Percentiles rank a stretch among this genome's conserved stretches.
phyloP scores from a whole-genome alignment of 1,140 invertebrate species.

The Dendroctonus ponderosae region DNA sequence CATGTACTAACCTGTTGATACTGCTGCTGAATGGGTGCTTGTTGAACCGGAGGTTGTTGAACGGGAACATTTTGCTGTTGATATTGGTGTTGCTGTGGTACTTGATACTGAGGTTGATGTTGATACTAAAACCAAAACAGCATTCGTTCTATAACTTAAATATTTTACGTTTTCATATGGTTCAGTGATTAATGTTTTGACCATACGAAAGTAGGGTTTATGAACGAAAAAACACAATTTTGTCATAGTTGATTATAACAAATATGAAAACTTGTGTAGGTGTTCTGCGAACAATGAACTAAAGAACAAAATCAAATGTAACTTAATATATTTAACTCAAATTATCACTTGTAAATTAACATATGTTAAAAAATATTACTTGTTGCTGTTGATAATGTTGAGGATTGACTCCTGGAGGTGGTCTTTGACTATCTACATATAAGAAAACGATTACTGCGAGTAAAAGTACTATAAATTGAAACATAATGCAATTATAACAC shows the following conservation, averaged over 20 bases:
- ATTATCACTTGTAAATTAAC: background rate
- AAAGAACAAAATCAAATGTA: background rate
- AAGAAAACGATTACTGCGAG: constrained; percentile 3
- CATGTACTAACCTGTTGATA: constrained; percentile 35
- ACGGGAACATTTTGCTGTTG: constrained; percentile 43
- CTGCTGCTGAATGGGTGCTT: constrained; percentile 43
- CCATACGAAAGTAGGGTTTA: too few species aligned
- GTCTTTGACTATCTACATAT: constrained; percentile 50
- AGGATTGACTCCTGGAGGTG: constrained; percentile 63
- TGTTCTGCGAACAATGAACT: background rate
- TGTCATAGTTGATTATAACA: too few species aligned
- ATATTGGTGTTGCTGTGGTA: constrained; percentile 41
- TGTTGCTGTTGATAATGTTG: constrained; percentile 59
- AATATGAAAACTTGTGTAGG: too few species aligned
- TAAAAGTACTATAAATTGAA: background rate
- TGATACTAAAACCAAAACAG: constrained; percentile 24
- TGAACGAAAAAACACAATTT: too few species aligned
- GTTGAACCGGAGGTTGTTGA: constrained; percentile 39
- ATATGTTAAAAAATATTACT: constrained; percentile 46
- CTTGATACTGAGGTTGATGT: constrained; percentile 45
- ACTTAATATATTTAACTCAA: background rate
- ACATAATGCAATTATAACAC: too few species aligned
- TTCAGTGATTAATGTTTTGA: too few species aligned
- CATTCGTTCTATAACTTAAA: too few species aligned
- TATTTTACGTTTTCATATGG: too few species aligned